Evolutionary conservation across 2,888 invertebrate species (phyloP).

Genomic region (Chloromyia formosa): DNA sequence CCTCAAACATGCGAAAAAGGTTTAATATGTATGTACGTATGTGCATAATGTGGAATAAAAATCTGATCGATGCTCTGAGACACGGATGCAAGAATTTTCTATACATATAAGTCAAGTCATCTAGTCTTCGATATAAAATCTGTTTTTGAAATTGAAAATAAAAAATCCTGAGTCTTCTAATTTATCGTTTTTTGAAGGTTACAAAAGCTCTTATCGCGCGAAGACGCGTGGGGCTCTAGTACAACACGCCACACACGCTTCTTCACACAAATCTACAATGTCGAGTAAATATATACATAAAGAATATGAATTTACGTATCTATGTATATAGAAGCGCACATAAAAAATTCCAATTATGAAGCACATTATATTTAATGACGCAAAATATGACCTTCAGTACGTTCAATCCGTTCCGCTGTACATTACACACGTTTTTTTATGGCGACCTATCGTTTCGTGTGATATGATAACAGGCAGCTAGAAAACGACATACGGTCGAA

Average conservation of each 20-base stretch:
- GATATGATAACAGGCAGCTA: not conserved
- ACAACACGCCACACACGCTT: not conserved
- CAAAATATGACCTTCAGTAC: constrained; percentile 31
- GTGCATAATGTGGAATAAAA: no score
- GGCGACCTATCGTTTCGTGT: not conserved
- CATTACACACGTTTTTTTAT: not conserved
- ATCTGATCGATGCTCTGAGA: no score
- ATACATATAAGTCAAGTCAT: no score
- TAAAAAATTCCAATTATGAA: constrained; percentile 35
- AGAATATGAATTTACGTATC: no score
- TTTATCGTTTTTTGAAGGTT: constrained; percentile 25
- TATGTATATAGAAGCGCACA: no score
- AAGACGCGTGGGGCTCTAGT: constrained; percentile 36
- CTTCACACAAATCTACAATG: not conserved
- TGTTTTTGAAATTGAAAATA: no score
- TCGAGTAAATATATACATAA: not conserved
- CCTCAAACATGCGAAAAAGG: no score
- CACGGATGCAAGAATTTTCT: no score
- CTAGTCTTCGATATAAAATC: no score
- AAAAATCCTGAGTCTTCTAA: no score
- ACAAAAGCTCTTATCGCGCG: constrained; percentile 33
- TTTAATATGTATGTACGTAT: no score
- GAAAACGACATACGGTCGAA: constrained; percentile 2
- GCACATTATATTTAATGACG: constrained; percentile 30
- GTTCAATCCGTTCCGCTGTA: constrained; percentile 21